A percentile compares a stretch with the other conserved stretches of the same genome.
phyloP scores from a whole-genome alignment of 2,888 invertebrate genomes.

The Petrophora chlorosata region DNA sequence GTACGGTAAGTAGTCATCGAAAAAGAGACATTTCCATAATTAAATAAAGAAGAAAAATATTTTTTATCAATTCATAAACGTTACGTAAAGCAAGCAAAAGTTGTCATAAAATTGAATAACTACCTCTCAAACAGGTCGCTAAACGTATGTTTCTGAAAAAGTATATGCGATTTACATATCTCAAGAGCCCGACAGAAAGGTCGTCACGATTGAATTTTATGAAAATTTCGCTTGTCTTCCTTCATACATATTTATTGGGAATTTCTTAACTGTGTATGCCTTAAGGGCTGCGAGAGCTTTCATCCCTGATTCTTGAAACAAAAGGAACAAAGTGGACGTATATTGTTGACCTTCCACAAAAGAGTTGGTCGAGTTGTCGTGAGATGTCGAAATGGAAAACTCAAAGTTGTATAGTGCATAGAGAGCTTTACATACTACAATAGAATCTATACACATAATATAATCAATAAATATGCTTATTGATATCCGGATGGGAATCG shows the following conservation, averaged over 20 bases:
- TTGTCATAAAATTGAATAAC: neutral
- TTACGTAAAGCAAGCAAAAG: neutral
- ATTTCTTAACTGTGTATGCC: neutral
- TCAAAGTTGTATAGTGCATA: too few relatives aligned
- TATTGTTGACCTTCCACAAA: neutral
- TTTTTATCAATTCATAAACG: too few relatives aligned
- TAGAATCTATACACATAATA: too few relatives aligned
- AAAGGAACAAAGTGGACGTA: neutral
- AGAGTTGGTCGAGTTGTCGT: too few relatives aligned
- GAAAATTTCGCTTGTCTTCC: neutral
- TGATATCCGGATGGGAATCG: too few relatives aligned
- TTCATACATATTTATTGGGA: neutral
- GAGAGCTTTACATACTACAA: too few relatives aligned
- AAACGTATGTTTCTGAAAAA: neutral
- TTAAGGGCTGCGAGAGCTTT: neutral
- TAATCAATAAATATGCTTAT: too few relatives aligned
- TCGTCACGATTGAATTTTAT: neutral
- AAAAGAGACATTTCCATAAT: too few relatives aligned
- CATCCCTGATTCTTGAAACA: neutral
- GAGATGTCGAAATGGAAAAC: too few relatives aligned
- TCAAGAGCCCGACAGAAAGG: neutral
- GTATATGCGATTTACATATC: neutral
- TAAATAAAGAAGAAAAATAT: too few relatives aligned
- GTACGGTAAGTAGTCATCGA: too few relatives aligned
- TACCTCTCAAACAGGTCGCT: neutral